Percentiles rank a stretch among this genome's conserved stretches.
phyloP scores from a whole-genome alignment of 2,888 invertebrate species.

The Drosophila kuntzei region DNA sequence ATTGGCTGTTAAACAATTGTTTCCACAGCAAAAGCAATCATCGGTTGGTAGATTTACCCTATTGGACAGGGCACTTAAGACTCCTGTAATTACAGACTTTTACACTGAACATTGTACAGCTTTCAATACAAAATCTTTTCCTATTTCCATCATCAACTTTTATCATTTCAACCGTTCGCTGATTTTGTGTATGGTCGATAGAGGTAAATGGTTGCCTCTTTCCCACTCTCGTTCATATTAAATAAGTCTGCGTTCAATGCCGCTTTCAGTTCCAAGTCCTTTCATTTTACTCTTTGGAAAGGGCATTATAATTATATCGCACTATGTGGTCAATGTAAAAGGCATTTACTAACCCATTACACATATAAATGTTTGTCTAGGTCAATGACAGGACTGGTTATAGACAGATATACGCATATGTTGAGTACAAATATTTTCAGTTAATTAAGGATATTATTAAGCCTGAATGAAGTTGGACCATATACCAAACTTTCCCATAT shows the following conservation, averaged over 20 bases:
- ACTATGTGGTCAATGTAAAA: not conserved
- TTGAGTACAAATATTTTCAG: no score
- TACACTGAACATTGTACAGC: no score
- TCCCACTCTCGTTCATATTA: constrained; percentile 1
- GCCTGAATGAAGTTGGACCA: no score
- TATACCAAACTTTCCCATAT: no score
- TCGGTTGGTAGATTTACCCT: not conserved
- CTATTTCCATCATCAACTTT: constrained; percentile 16
- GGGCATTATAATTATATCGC: not conserved
- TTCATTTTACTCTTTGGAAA: not conserved
- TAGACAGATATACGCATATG: not conserved
- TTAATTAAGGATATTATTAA: not conserved
- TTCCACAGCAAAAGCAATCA: constrained; percentile 34
- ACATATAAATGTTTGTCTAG: not conserved
- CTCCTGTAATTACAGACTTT: constrained; percentile 45
- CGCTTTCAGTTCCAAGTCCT: not conserved
- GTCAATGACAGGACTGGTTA: not conserved
- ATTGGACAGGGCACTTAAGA: constrained; percentile 34
- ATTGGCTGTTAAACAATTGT: constrained; percentile 31
- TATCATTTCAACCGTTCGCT: not conserved
- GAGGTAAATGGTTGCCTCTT: not conserved
- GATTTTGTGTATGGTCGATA: not conserved
- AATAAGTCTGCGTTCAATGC: constrained; percentile 1
- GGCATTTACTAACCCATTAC: not conserved
- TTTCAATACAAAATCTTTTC: constrained; percentile 34